These are phyloP conservation scores for Pyrochroa serraticornis DNA, from an alignment of 2,888 invertebrate species.

Conservation along the genomic window DNA sequence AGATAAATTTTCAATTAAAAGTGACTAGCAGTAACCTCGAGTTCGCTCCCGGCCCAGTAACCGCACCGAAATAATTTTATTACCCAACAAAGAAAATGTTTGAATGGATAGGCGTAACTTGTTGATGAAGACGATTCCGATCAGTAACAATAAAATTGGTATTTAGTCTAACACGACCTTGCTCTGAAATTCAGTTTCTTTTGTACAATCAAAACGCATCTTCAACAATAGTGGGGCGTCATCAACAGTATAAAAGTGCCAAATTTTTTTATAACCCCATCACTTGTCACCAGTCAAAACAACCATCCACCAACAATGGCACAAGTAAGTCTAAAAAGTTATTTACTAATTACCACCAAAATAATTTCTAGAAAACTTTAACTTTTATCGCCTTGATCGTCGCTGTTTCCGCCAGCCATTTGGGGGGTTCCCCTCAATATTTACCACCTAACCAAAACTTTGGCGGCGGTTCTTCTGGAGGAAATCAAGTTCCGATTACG, in stretches of 20 bases:
- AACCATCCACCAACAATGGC: constrained; percentile 9
- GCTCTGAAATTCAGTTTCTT: constrained; percentile 32
- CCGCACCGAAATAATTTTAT: neutral
- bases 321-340: constrained; percentile 16
- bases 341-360: no score
- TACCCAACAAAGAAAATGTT: constrained; percentile 6
- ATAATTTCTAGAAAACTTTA: no score
- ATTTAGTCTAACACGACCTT: constrained; percentile 32
- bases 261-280: constrained; percentile 19
- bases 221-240: constrained; percentile 20
- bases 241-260: constrained; percentile 25
- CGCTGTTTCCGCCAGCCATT: no score
- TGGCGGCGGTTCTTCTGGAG: constrained; percentile 27
- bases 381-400: no score
- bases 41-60: no score
- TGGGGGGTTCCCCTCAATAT: no score
- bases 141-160: constrained; percentile 22
- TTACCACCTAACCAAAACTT: no score
- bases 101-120: constrained; percentile 1
- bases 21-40: no score
- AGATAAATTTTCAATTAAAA: no score
- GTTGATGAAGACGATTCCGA: constrained; percentile 11
- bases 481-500: constrained; percentile 43
- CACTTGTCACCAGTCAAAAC: constrained; percentile 6
- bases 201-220: constrained; percentile 28